Conservation (phyloP, 1,140 invertebrate genomes). For the Globodera ellingtonae region DNA sequence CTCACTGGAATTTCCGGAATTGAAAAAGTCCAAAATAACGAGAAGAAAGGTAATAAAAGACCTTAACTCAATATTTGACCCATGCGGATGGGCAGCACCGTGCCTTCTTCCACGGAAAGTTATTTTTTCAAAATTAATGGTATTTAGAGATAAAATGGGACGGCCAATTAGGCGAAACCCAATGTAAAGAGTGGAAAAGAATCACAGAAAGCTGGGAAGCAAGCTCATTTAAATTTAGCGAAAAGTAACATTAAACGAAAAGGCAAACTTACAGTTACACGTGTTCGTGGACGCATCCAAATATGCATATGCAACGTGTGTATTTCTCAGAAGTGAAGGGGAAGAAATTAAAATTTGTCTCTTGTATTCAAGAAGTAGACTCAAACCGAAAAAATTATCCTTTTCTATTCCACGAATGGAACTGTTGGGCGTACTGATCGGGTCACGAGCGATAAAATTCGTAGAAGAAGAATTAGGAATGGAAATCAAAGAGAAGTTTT, state of each 20-base stretch:
- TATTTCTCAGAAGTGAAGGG: not conserved
- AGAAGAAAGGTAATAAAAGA: not conserved
- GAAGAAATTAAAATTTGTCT: not conserved
- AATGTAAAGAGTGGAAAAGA: not conserved
- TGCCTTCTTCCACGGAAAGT: not conserved
- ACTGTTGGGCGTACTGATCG: not conserved
- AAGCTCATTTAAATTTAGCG: not conserved
- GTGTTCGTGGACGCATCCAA: not conserved
- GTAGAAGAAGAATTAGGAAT: not conserved
- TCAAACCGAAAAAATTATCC: not conserved
- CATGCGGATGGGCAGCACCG: not conserved
- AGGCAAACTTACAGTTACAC: not conserved
- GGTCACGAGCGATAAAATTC: not conserved
- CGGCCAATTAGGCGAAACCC: too few relatives aligned
- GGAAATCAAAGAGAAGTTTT: conserved; percentile 1
- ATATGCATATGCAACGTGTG: not conserved
- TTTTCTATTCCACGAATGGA: conserved; percentile 10
- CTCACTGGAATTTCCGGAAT: not conserved
- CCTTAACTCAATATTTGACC: not conserved
- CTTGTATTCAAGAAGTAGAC: not conserved
- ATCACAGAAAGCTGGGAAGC: too few relatives aligned
- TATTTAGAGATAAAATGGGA: not conserved
- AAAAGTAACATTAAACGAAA: not conserved
- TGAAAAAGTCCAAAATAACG: not conserved
- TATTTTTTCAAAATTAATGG: not conserved